These are phyloP conservation scores for Anthopleura sola DNA, from an alignment of 64 coral and sea anemone genomes.

Conservation along the genomic window DNA sequence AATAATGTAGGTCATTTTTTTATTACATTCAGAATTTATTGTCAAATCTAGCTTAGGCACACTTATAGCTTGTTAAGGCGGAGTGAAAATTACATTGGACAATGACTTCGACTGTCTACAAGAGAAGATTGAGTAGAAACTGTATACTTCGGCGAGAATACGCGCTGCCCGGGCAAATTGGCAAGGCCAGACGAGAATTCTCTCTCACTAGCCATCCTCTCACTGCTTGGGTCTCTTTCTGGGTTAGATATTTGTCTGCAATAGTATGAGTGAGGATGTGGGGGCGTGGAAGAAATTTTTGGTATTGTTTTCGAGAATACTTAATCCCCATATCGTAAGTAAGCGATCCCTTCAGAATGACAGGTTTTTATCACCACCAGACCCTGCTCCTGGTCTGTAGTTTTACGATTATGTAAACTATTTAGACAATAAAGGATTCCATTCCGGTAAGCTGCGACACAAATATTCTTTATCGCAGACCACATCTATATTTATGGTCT, in stretches of 20 bases:
- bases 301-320: slow-evolving; percentile 22
- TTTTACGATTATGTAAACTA: slow-evolving; percentile 55
- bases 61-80: slow-evolving; percentile 42
- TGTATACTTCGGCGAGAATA: not conserved
- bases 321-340: slow-evolving; percentile 20
- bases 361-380: slow-evolving; percentile 21
- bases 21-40: not conserved
- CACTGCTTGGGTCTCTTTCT: not conserved
- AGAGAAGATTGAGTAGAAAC: not conserved
- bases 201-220: not conserved
- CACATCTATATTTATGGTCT: not conserved
- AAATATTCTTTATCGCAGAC: slow-evolving; percentile 1
- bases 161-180: not conserved
- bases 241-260: not conserved
- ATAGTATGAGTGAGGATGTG: not conserved
- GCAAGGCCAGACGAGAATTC: not conserved
- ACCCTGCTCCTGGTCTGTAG: not conserved
- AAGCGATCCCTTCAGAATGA: slow-evolving; percentile 20
- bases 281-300: slow-evolving; percentile 18
- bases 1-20: not conserved
- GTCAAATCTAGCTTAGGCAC: not conserved
- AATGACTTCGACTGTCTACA: not conserved
- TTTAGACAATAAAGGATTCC: slow-evolving; percentile 33
- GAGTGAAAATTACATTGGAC: slow-evolving; percentile 23
- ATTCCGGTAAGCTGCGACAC: not conserved